A percentile compares a stretch with the other conserved stretches of the same genome.
Conservation (phyloP, 2,113 vertebrate genomes). For the Psittacara wagleri region DNA sequence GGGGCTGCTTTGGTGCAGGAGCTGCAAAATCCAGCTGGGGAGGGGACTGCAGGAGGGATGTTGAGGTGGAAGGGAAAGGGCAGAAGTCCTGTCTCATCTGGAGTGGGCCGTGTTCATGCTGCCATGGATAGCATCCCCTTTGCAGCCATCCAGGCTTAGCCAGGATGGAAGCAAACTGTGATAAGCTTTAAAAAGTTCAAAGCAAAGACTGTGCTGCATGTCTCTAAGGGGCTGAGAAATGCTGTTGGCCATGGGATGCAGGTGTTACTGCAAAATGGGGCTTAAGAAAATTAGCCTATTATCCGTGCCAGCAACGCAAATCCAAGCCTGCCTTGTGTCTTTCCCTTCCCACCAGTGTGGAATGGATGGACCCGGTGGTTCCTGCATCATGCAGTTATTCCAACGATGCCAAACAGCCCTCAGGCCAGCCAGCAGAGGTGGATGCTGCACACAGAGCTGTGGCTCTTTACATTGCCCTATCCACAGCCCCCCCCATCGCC, state of each 20-base stretch:
- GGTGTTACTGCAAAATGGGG: not conserved
- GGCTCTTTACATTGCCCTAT: not conserved
- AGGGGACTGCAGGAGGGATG: not conserved
- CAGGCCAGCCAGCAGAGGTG: not conserved
- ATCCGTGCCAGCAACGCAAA: rapidly evolving
- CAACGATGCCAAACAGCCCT: not conserved
- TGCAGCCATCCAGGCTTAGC: too few relatives aligned
- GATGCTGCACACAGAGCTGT: not conserved
- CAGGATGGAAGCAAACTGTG: not conserved
- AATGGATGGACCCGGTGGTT: not conserved
- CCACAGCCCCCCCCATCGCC: not conserved
- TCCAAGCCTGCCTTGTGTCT: not conserved
- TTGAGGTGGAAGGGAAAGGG: not conserved
- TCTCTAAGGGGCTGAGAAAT: not conserved
- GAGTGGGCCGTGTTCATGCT: rapidly evolving
- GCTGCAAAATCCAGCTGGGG: not conserved
- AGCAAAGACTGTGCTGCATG: rapidly evolving
- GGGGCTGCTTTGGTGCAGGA: not conserved
- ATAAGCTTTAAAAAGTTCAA: not conserved
- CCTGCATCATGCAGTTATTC: not conserved
- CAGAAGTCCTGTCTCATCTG: not conserved
- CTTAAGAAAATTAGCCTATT: not conserved
- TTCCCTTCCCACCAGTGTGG: not conserved
- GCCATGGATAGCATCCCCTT: not conserved
- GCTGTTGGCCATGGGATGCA: not conserved